These are phyloP conservation scores for Peromyscus maniculatus DNA, from an alignment of 2,113 vertebrate species.

Conservation along the genomic window DNA sequence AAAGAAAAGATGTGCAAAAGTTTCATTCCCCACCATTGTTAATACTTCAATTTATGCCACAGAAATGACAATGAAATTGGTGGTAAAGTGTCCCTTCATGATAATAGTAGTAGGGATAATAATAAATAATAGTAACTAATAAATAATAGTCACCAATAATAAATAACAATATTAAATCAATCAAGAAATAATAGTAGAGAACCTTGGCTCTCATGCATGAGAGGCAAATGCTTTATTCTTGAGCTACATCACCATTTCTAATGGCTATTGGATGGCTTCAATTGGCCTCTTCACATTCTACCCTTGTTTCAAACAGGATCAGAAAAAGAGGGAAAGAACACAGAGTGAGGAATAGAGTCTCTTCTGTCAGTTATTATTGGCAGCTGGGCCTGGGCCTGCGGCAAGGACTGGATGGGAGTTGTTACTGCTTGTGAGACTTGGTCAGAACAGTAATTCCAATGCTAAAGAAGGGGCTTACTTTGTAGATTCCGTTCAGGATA, in stretches of 20 bases:
- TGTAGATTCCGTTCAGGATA: neutral
- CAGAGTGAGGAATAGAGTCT: neutral
- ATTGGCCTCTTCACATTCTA: fast-evolving
- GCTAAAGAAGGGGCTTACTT: neutral
- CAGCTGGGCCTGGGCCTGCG: no score
- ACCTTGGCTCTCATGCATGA: neutral
- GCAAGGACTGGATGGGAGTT: neutral
- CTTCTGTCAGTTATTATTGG: neutral
- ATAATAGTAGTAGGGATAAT: neutral
- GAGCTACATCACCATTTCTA: neutral
- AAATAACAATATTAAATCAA: neutral
- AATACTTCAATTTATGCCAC: neutral
- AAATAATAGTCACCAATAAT: neutral
- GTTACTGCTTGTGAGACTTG: neutral
- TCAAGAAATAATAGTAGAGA: neutral
- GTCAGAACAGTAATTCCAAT: neutral
- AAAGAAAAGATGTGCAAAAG: neutral
- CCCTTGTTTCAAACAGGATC: neutral
- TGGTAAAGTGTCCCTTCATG: no score
- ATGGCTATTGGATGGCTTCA: neutral
- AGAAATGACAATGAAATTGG: neutral
- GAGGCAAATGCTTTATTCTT: neutral
- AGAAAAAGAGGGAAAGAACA: no score
- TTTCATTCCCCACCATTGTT: neutral
- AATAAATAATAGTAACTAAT: neutral